These are phyloP conservation scores for Nephrocerus scutellatus DNA, from an alignment of 2,888 invertebrate genomes.

Conservation along the genomic window DNA sequence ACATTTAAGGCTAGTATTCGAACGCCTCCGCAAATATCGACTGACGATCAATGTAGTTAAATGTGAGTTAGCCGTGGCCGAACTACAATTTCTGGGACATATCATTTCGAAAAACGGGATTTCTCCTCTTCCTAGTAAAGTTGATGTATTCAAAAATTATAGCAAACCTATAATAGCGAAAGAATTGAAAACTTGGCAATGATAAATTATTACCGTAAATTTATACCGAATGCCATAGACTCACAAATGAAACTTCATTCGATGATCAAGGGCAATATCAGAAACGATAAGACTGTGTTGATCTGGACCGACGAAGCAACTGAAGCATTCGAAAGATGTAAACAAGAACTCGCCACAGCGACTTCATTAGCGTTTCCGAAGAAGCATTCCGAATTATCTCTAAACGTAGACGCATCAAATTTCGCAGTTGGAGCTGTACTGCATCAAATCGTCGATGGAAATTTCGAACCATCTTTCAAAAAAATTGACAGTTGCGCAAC, in stretches of 20 bases:
- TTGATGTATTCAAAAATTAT: slow-evolving; percentile 17
- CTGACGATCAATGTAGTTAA: slow-evolving; percentile 24
- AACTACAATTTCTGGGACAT: slow-evolving; percentile 20
- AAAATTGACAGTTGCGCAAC: not conserved
- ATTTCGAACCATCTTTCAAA: slow-evolving; percentile 4
- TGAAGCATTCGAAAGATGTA: slow-evolving; percentile 6
- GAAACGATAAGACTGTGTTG: slow-evolving; percentile 9
- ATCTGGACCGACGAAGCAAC: slow-evolving; percentile 6
- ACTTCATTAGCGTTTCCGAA: slow-evolving; percentile 5
- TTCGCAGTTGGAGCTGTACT: slow-evolving; percentile 7
- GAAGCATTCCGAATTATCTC: too few species aligned
- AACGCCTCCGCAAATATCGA: slow-evolving; percentile 22
- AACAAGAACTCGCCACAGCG: slow-evolving; percentile 10
- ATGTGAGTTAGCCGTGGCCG: slow-evolving; percentile 14
- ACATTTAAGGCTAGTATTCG: slow-evolving; percentile 23
- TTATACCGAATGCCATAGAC: slow-evolving; percentile 11
- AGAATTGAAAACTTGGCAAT: slow-evolving; percentile 21
- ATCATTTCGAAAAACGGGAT: slow-evolving; percentile 12
- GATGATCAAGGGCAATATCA: slow-evolving; percentile 13
- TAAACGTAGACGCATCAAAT: slow-evolving; percentile 6
- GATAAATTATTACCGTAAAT: slow-evolving; percentile 19
- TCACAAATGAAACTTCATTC: slow-evolving; percentile 8
- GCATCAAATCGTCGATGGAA: slow-evolving; percentile 2
- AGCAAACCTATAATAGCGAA: slow-evolving; percentile 15
- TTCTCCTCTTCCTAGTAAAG: slow-evolving; percentile 14